Evolutionary conservation across 2,888 invertebrate genomes (phyloP).

Genomic region (Sarcophaga subvicina): DNA sequence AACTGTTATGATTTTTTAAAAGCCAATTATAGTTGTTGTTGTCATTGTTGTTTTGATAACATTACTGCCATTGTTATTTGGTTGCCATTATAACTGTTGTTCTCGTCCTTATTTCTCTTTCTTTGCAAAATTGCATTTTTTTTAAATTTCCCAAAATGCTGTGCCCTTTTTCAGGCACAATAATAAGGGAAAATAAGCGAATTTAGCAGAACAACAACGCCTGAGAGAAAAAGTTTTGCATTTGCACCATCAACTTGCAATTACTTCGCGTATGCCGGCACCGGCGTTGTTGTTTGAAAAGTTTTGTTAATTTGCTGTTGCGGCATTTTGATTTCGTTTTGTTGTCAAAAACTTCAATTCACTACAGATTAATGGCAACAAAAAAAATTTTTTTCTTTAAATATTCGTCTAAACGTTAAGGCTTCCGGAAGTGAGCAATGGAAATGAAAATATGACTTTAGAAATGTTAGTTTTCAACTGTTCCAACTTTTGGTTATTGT

Average conservation of each 20-base stretch:
- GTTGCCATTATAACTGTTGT: not conserved
- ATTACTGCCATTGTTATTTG: not conserved
- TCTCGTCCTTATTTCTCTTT: not conserved
- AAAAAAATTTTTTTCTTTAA: too few relatives aligned
- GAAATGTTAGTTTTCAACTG: too few relatives aligned
- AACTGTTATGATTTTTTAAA: slow-evolving; percentile 43
- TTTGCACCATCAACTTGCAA: not conserved
- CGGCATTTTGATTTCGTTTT: slow-evolving; percentile 6
- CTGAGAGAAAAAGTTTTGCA: not conserved
- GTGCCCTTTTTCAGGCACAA: not conserved
- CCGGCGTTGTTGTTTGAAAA: not conserved
- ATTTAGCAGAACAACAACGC: not conserved
- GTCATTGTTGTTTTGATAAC: not conserved
- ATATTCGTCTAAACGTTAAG: too few relatives aligned
- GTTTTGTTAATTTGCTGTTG: slow-evolving; percentile 8
- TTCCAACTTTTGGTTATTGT: too few relatives aligned
- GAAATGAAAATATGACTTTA: too few relatives aligned
- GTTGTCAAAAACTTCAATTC: not conserved
- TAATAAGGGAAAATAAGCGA: slow-evolving; percentile 8
- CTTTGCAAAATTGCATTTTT: not conserved
- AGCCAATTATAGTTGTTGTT: slow-evolving; percentile 41
- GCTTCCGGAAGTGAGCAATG: too few relatives aligned
- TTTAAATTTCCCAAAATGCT: too few relatives aligned
- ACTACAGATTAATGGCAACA: too few relatives aligned
- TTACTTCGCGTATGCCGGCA: too few relatives aligned